Evolutionary conservation across 2,113 vertebrate species (phyloP).

Genomic region (Polyodon spathula): DNA sequence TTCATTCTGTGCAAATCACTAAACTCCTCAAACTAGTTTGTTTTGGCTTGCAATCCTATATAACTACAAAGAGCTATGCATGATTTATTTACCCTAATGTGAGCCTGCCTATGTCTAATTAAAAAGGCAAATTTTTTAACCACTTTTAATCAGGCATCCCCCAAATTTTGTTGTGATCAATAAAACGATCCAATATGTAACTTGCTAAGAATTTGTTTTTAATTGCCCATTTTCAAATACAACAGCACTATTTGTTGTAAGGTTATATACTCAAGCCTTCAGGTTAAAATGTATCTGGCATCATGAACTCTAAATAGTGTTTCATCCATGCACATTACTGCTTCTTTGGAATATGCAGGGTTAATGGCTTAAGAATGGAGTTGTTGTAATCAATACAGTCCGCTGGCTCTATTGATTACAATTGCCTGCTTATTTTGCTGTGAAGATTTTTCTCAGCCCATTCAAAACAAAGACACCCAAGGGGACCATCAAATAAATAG

Average conservation of each 20-base stretch:
- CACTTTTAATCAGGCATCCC: too few species aligned
- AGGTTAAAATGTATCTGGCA: constrained; percentile 9
- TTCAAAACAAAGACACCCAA: constrained; percentile 76
- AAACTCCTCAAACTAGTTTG: constrained; percentile 52
- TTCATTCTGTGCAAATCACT: constrained; percentile 62
- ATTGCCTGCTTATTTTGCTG: constrained; percentile 74
- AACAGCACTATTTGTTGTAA: not conserved
- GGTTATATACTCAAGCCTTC: not conserved
- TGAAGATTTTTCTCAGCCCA: constrained; percentile 65
- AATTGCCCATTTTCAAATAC: too few species aligned
- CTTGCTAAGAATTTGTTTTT: too few species aligned
- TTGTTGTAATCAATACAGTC: constrained; percentile 75
- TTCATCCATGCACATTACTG: not conserved
- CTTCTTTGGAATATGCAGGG: constrained; percentile 52
- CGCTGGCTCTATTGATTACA: constrained; percentile 78
- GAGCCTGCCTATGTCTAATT: too few species aligned
- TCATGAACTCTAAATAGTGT: constrained; percentile 13
- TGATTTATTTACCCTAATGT: too few species aligned
- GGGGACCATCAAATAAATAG: constrained; percentile 75
- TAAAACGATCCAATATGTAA: too few species aligned
- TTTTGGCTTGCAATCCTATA: constrained; percentile 25
- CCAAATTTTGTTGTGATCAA: too few species aligned
- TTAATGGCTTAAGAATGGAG: constrained; percentile 74
- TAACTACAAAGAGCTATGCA: not conserved
- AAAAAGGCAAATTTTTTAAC: too few species aligned